Percentiles rank a stretch among this genome's conserved stretches.
These are phyloP conservation scores for Luperina nickerlii DNA, from an alignment of 2,888 invertebrate species.

Conservation along the genomic window DNA sequence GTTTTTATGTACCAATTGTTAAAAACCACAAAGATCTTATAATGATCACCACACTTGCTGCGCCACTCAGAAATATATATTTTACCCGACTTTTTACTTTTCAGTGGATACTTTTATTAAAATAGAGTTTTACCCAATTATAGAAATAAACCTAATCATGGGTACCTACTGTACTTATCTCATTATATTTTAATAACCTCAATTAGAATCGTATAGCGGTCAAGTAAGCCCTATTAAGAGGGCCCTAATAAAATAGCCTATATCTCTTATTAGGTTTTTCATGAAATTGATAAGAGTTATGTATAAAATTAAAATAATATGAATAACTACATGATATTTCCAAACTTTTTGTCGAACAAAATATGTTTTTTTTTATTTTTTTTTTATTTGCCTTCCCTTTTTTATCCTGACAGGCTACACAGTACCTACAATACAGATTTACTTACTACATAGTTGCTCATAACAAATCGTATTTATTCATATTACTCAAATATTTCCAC, in stretches of 20 bases:
- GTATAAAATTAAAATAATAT: too few species aligned
- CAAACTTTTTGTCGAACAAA: too few species aligned
- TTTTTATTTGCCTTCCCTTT: not conserved
- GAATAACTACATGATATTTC: too few species aligned
- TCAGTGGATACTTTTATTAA: not conserved
- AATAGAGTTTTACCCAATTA: not conserved
- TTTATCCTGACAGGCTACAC: too few species aligned
- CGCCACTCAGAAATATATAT: not conserved
- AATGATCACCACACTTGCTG: not conserved
- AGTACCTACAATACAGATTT: not conserved
- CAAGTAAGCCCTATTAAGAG: not conserved
- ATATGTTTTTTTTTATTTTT: not conserved
- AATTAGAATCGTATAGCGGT: not conserved
- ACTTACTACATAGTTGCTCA: not conserved
- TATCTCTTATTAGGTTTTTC: too few species aligned
- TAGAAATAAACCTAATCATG: not conserved
- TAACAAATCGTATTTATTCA: slow-evolving; percentile 11
- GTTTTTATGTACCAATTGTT: not conserved
- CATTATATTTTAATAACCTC: not conserved
- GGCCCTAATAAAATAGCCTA: too few species aligned
- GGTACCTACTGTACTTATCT: not conserved
- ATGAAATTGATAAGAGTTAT: too few species aligned
- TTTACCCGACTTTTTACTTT: not conserved
- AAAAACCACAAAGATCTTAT: not conserved
- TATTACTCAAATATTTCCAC: slow-evolving; percentile 7